Conservation (phyloP, 2,113 vertebrate species). For the Scomber colias region DNA sequence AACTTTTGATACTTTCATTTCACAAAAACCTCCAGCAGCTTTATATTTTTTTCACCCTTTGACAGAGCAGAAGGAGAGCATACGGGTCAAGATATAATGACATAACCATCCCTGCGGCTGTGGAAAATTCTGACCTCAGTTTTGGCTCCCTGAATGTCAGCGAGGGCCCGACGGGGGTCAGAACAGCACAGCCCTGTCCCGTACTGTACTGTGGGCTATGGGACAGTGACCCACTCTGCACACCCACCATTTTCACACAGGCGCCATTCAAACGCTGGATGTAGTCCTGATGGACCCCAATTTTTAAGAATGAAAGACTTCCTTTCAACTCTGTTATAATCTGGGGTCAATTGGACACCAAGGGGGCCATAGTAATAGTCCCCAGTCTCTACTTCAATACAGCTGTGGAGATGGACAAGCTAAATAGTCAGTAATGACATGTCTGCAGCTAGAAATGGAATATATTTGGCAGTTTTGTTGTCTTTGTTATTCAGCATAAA, state of each 20-base stretch:
- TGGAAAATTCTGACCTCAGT: slow-evolving; percentile 68
- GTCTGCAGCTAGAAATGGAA: neutral
- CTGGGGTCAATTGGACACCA: slow-evolving; percentile 30
- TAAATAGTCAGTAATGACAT: slow-evolving; percentile 6
- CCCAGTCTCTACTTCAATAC: slow-evolving; percentile 1
- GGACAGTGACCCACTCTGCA: slow-evolving; percentile 44
- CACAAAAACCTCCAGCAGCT: slow-evolving; percentile 25
- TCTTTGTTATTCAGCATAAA: neutral
- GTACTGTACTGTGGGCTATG: slow-evolving; percentile 36
- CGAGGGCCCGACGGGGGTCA: slow-evolving; percentile 38
- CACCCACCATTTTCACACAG: slow-evolving; percentile 77
- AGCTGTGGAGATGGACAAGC: slow-evolving; percentile 33
- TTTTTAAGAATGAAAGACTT: slow-evolving; percentile 25
- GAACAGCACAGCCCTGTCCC: slow-evolving; percentile 21
- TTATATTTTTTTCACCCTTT: neutral
- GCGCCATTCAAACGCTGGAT: slow-evolving; percentile 8
- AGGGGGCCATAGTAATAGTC: slow-evolving; percentile 25
- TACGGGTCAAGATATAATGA: slow-evolving; percentile 23
- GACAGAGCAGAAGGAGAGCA: slow-evolving; percentile 9
- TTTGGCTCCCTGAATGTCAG: slow-evolving; percentile 36
- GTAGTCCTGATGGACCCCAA: neutral
- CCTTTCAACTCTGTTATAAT: slow-evolving; percentile 32
- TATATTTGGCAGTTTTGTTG: neutral
- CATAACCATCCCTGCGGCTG: slow-evolving; percentile 39
- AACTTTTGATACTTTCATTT: slow-evolving; percentile 47